phyloP scores from a whole-genome alignment of 2,113 vertebrate genomes.

The Eira barbara region DNA sequence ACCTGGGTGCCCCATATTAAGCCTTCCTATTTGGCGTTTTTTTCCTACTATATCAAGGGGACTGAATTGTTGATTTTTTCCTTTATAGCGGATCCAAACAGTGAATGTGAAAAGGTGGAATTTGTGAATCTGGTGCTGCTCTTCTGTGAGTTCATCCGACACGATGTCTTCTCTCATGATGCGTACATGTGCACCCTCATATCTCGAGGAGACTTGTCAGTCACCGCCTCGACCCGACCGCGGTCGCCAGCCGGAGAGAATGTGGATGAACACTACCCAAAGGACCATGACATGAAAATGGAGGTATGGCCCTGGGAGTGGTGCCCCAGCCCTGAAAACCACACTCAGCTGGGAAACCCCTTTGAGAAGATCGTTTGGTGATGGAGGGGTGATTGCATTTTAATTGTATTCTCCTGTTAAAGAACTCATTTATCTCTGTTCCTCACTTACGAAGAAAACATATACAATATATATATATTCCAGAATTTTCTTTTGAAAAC shows the following conservation, averaged over 20 bases:
- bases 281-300: slow-evolving; percentile 78
- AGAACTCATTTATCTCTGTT: neutral
- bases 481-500: neutral
- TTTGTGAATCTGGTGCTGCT: slow-evolving; percentile 87
- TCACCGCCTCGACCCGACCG: slow-evolving; percentile 63
- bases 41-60: rapidly evolving
- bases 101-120: slow-evolving; percentile 84
- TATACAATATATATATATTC: neutral
- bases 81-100: slow-evolving; percentile 80
- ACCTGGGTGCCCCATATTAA: neutral
- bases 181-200: slow-evolving; percentile 88
- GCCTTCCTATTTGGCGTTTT: neutral
- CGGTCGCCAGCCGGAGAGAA: slow-evolving; percentile 75
- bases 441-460: too few relatives aligned
- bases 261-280: slow-evolving; percentile 74
- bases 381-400: neutral
- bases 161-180: slow-evolving; percentile 85
- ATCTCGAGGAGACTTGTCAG: slow-evolving; percentile 82
- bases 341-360: rapidly evolving
- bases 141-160: slow-evolving; percentile 85
- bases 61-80: neutral
- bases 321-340: rapidly evolving
- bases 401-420: neutral
- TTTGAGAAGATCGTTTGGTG: neutral
- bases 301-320: slow-evolving; percentile 67